Evolutionary conservation across 92 coral and sea anemone species (phyloP), one percentile per base, ranked within the genome.

Genomic region (Virgularia gustaviana): DNA sequence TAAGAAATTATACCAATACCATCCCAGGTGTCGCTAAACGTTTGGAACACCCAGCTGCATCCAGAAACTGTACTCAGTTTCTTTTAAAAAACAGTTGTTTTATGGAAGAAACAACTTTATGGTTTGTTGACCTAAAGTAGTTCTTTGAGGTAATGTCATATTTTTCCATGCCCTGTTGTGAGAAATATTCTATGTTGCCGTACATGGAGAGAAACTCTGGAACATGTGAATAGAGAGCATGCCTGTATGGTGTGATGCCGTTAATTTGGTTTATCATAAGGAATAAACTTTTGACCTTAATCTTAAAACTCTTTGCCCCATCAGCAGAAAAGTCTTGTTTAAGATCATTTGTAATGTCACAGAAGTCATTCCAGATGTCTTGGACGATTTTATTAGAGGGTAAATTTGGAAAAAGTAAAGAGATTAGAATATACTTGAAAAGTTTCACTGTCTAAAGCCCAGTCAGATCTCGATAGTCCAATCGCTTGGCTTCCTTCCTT

Each of bases 171-270:
- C 53, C 53, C 11, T 45, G 53, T 11, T 57, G 64, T 25, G 37
- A 28, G 16, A 57, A 57, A 3, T 29, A 33, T 18, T 60, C 44
- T 9, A 60, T 15, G 67, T 60, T 60, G 33, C 42, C 39, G 22
- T 60, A 33, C 28, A 60, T 2, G 1, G 0, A 15, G 36, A 60
- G 67, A 60, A 60, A 54, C 45, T 68, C 55, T 9, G 76, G 71
- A 11, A 78, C 77, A 54, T 78, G 83, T 31, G 76, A 27, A 67
- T 19, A 78, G 13, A 78, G 58, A 38, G 83, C 83, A 67, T 78
- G 77, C 83, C 67, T 55, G 47, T 78, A 78, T 13, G 78, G 78
- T 18, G 78, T 78, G 28, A 54, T 31, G 27, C 41, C 70, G 9
- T 63, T 63, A 20, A 30, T 29, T 25, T 56, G 68, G 27, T 54